phyloP scores from a whole-genome alignment of 2,888 invertebrate species.

The Abrostola triplasia region DNA sequence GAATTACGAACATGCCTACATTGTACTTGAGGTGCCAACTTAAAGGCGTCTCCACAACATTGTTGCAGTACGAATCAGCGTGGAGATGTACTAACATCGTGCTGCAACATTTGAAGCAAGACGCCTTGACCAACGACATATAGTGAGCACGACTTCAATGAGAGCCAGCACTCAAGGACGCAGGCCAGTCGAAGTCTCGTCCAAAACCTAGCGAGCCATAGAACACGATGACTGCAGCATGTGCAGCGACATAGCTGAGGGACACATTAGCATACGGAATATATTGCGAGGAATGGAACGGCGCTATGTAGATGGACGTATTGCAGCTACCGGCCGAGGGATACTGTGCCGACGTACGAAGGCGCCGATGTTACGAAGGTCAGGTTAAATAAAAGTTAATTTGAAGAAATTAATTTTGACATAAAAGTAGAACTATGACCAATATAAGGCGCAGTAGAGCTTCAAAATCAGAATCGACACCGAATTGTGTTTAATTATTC shows the following conservation, averaged over 20 bases:
- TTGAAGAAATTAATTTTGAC: too few relatives aligned
- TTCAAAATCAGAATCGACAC: too few relatives aligned
- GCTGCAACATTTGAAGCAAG: background rate
- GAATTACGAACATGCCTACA: constrained; percentile 2
- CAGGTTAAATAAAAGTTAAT: background rate
- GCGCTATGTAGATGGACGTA: constrained; percentile 22
- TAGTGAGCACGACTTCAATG: constrained; percentile 39
- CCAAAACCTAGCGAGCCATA: constrained; percentile 1
- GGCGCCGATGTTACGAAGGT: too few relatives aligned
- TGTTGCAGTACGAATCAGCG: background rate
- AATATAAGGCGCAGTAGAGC: too few relatives aligned
- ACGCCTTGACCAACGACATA: constrained; percentile 33
- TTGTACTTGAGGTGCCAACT: constrained; percentile 4
- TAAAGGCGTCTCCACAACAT: background rate
- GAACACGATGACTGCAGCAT: constrained; percentile 3
- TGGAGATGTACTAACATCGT: too few relatives aligned
- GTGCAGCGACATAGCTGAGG: constrained; percentile 1
- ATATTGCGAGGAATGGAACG: background rate
- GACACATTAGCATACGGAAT: background rate
- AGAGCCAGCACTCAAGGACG: constrained; percentile 13
- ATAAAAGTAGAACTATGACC: too few relatives aligned
- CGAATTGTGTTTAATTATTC: too few relatives aligned
- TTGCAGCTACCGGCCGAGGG: background rate
- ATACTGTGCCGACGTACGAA: too few relatives aligned
- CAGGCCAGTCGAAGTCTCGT: constrained; percentile 8